A percentile compares a stretch with the other conserved stretches of the same genome.
phyloP scores from a whole-genome alignment of 2,113 vertebrate genomes.

The Catharus fuscescens region DNA sequence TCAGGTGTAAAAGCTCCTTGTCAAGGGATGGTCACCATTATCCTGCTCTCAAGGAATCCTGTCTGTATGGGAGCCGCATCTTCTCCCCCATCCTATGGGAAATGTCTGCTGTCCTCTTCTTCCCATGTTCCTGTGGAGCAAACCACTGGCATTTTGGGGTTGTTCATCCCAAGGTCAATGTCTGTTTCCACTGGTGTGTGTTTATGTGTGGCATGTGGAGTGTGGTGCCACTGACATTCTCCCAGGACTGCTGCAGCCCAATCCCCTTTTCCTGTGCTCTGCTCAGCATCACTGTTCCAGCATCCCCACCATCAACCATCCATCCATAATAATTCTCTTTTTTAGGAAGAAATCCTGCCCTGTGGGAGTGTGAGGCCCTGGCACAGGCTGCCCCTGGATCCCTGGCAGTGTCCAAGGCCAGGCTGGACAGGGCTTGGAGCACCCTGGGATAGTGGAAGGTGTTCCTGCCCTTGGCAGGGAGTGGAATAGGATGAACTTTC shows the following conservation, averaged over 20 bases:
- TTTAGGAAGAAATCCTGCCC: neutral
- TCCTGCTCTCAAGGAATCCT: neutral
- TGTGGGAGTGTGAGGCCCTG: neutral
- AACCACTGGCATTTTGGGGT: neutral
- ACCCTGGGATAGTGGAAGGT: accelerated
- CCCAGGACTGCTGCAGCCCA: accelerated
- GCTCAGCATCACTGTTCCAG: neutral
- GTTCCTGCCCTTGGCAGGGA: neutral
- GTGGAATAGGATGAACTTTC: neutral
- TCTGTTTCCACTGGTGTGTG: neutral
- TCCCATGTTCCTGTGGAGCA: neutral
- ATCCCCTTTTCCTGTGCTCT: neutral
- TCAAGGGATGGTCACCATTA: neutral
- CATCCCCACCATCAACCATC: accelerated
- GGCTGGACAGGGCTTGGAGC: accelerated
- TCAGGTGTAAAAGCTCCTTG: neutral
- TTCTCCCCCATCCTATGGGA: neutral
- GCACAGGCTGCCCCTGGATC: neutral
- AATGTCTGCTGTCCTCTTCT: neutral
- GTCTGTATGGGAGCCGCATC: neutral
- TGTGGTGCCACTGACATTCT: neutral
- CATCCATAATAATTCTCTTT: neutral
- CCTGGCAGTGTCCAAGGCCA: neutral
- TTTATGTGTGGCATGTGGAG: neutral
- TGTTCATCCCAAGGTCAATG: neutral